Conservation (phyloP, 2,113 vertebrate species). For the Paramormyrops kingsleyae region DNA sequence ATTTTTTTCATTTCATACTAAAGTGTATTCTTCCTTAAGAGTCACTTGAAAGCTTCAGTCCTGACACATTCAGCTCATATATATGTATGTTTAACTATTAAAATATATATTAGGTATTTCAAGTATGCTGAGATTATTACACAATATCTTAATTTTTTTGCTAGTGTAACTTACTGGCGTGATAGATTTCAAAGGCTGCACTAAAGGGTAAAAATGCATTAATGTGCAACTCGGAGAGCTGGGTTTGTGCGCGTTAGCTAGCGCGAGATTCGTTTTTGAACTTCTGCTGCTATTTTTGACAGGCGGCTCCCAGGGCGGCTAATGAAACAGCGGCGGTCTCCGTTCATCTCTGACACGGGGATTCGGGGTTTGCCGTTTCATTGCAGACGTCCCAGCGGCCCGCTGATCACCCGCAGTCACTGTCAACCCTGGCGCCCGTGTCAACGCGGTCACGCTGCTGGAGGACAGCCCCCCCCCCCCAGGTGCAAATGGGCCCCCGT, state of each 20-base stretch:
- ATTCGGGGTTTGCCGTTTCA: background rate
- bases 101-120: background rate
- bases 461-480: background rate
- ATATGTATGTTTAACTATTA: constrained; percentile 1
- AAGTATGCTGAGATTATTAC: constrained; percentile 1
- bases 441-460: background rate
- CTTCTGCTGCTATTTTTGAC: constrained; percentile 1
- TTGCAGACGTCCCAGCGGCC: background rate
- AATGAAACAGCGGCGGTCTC: background rate
- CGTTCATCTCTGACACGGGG: constrained; percentile 15
- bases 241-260: background rate
- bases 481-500: background rate
- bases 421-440: background rate
- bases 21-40: background rate
- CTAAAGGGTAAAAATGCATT: background rate
- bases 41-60: background rate
- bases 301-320: background rate
- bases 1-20: background rate
- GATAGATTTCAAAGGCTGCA: background rate
- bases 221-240: background rate
- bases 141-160: background rate
- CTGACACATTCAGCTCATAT: background rate
- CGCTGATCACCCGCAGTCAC: constrained; percentile 9
- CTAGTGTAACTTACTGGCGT: background rate
- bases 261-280: background rate